Percentiles rank a stretch among this genome's conserved stretches.
Conservation (phyloP, 2,888 invertebrate species). For the Troides helena region DNA sequence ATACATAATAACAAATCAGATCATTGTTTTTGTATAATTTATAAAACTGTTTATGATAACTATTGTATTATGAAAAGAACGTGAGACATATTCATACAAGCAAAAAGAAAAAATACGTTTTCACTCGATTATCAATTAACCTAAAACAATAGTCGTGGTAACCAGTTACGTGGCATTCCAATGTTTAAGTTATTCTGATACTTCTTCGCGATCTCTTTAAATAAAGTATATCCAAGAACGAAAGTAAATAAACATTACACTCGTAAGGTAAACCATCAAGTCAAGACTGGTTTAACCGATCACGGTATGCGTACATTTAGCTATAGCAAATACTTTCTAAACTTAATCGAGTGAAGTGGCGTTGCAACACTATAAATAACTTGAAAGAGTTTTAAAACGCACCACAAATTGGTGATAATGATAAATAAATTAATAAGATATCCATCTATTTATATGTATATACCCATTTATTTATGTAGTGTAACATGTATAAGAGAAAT, state of each 20-base stretch:
- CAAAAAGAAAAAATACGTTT: background rate
- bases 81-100: background rate
- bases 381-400: conserved; percentile 6
- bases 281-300: conserved; percentile 42
- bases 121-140: conserved; percentile 4
- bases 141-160: conserved; percentile 9
- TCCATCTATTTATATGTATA: background rate
- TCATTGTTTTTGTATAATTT: too few relatives aligned
- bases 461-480: background rate
- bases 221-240: conserved; percentile 48
- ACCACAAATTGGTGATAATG: background rate
- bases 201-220: conserved; percentile 48
- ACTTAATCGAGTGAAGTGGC: conserved; percentile 33
- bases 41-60: too few relatives aligned
- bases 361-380: conserved; percentile 22
- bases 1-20: background rate
- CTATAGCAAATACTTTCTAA: conserved; percentile 58
- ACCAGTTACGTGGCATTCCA: conserved; percentile 14
- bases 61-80: too few relatives aligned
- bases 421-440: background rate
- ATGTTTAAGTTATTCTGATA: conserved; percentile 23
- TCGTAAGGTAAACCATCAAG: conserved; percentile 67
- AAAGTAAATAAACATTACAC: conserved; percentile 74
- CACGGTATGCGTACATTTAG: conserved; percentile 50
- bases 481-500: too few relatives aligned